These are phyloP conservation scores for Panopea generosa DNA, from an alignment of 2,888 invertebrate genomes.

Conservation along the genomic window DNA sequence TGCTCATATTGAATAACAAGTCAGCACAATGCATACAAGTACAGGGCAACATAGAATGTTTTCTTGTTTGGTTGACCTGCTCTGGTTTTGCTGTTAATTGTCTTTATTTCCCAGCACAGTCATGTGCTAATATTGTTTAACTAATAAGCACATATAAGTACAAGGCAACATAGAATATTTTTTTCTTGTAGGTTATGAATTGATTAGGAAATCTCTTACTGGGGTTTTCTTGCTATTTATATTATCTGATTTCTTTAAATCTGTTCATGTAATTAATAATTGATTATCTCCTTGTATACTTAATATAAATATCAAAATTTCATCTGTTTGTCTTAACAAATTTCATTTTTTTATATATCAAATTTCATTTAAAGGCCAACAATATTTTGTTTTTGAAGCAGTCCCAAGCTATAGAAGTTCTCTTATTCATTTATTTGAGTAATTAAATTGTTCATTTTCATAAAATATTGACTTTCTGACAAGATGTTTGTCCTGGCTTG, in stretches of 20 bases:
- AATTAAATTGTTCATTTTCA: neutral
- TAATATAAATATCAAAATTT: constrained; percentile 15
- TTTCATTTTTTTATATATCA: neutral
- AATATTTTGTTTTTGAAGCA: too few species aligned
- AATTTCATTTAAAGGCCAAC: too few species aligned
- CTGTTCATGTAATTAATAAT: constrained; percentile 35
- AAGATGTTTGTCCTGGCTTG: too few species aligned
- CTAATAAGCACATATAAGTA: constrained; percentile 38
- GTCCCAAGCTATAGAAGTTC: too few species aligned
- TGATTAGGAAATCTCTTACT: too few species aligned
- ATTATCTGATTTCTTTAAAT: neutral
- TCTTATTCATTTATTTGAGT: too few species aligned
- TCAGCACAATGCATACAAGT: constrained; percentile 23
- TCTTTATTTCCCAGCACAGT: constrained; percentile 24
- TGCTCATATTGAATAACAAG: constrained; percentile 19
- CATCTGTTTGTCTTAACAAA: neutral
- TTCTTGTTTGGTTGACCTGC: neutral
- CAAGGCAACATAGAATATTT: constrained; percentile 18
- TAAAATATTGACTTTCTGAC: neutral
- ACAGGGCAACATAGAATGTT: constrained; percentile 12
- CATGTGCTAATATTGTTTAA: constrained; percentile 29
- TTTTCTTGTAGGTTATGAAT: too few species aligned
- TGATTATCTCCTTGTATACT: too few species aligned
- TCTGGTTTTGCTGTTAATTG: neutral
- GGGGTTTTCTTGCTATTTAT: neutral